Percentiles rank a stretch among this genome's conserved stretches.
Conservation (phyloP, 2,113 vertebrate genomes). For the Datnioides undecimradiatus region DNA sequence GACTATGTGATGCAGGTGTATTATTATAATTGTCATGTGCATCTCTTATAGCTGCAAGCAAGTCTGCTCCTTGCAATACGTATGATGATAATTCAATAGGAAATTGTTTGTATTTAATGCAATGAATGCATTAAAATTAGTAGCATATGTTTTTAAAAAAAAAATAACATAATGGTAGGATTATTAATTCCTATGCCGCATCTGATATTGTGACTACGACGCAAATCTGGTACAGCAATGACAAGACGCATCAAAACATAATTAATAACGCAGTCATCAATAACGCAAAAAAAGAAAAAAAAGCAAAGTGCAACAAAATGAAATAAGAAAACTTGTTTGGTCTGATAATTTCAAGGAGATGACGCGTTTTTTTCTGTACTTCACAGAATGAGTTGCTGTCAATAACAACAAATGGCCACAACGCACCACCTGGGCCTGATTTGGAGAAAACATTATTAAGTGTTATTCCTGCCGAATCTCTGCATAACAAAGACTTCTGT, state of each 20-base stretch:
- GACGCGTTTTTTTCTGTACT: background rate
- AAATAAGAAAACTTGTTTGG: background rate
- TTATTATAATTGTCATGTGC: background rate
- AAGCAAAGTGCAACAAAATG: background rate
- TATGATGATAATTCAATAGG: background rate
- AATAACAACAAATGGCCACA: constrained; percentile 20
- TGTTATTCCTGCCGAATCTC: constrained; percentile 49
- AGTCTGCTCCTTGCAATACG: too few species aligned
- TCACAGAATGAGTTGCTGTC: background rate
- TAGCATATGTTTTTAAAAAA: background rate
- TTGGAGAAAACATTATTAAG: constrained; percentile 34
- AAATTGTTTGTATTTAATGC: background rate
- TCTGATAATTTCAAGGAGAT: constrained; percentile 6
- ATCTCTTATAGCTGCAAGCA: background rate
- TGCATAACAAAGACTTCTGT: constrained; percentile 63
- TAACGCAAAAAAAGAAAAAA: background rate
- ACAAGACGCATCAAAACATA: constrained; percentile 1
- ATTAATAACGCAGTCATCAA: background rate
- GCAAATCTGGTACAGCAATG: background rate
- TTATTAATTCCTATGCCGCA: background rate
- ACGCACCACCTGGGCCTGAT: constrained; percentile 39
- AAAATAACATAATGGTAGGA: background rate
- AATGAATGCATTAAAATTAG: background rate
- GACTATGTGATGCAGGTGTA: background rate
- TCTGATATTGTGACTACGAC: background rate